These are phyloP conservation scores for Aphrophora alni DNA, from an alignment of 2,888 invertebrate species.

Conservation along the genomic window DNA sequence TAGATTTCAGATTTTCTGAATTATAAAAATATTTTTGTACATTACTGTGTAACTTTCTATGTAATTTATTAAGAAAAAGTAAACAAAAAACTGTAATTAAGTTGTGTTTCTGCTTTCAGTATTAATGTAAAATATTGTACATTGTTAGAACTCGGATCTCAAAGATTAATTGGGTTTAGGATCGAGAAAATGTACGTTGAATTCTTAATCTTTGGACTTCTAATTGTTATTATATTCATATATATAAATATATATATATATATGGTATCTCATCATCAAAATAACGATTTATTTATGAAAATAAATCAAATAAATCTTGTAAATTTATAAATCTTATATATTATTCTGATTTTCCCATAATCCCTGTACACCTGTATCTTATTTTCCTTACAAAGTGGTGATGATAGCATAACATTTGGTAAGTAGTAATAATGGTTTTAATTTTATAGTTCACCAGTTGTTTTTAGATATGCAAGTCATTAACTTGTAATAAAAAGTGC, in stretches of 20 bases:
- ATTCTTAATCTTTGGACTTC: slow-evolving; percentile 5
- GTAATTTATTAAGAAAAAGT: neutral
- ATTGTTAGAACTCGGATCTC: slow-evolving; percentile 6
- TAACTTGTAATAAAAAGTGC: neutral
- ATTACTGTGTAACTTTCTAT: slow-evolving; percentile 9
- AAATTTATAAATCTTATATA: slow-evolving; percentile 9
- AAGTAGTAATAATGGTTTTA: too few species aligned
- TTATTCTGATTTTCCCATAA: neutral
- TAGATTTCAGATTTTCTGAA: slow-evolving; percentile 2
- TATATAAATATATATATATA: neutral
- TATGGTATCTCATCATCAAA: slow-evolving; percentile 9
- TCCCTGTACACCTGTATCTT: neutral
- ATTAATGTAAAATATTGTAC: slow-evolving; percentile 9
- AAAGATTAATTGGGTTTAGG: neutral
- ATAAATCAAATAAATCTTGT: slow-evolving; percentile 9
- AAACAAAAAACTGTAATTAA: neutral
- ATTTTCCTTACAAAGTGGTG: neutral
- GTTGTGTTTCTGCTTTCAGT: slow-evolving; percentile 6
- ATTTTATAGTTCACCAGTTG: neutral
- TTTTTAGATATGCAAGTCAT: neutral
- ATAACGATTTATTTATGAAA: slow-evolving; percentile 9
- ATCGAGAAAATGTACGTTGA: slow-evolving; percentile 7
- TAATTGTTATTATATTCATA: neutral
- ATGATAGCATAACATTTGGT: neutral
- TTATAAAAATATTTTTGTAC: slow-evolving; percentile 9